A percentile compares a stretch with the other conserved stretches of the same genome.
These are phyloP conservation scores for Oenanthe oenanthe DNA, from an alignment of 2,113 vertebrate genomes.

Conservation along the genomic window DNA sequence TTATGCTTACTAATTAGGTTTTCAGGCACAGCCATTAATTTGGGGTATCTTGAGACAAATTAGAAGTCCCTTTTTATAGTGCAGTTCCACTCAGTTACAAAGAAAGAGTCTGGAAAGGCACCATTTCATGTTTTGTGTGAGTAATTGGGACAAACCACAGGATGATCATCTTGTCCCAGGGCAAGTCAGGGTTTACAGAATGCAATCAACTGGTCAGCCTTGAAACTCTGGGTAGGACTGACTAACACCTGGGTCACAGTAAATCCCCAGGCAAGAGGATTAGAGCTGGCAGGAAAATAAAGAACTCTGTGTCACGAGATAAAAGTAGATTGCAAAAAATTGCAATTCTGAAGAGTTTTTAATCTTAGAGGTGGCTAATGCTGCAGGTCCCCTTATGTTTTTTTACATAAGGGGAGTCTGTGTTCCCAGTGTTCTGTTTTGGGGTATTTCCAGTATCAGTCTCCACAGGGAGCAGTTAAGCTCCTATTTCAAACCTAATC, in stretches of 20 bases:
- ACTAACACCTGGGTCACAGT: background rate
- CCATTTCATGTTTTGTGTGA: background rate
- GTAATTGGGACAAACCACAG: background rate
- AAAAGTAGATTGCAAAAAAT: conserved; percentile 4
- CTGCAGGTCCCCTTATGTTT: background rate
- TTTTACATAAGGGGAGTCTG: background rate
- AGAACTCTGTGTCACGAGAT: background rate
- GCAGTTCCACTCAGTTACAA: background rate
- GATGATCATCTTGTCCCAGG: background rate
- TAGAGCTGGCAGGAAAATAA: conserved; percentile 3
- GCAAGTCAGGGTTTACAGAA: background rate
- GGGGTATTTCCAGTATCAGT: background rate
- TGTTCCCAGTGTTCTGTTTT: background rate
- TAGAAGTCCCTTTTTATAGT: background rate
- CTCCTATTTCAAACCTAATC: conserved; percentile 32
- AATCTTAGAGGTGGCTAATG: background rate
- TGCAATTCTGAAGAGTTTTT: background rate
- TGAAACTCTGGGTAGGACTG: background rate
- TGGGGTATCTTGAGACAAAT: background rate
- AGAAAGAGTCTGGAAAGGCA: background rate
- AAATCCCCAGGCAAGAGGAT: background rate
- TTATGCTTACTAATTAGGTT: background rate
- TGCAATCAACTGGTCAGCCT: background rate
- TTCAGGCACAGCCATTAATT: background rate
- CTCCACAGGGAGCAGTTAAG: background rate